Conservation (phyloP, 2,797 vertebrate genomes). For the Smutsia gigantea region DNA sequence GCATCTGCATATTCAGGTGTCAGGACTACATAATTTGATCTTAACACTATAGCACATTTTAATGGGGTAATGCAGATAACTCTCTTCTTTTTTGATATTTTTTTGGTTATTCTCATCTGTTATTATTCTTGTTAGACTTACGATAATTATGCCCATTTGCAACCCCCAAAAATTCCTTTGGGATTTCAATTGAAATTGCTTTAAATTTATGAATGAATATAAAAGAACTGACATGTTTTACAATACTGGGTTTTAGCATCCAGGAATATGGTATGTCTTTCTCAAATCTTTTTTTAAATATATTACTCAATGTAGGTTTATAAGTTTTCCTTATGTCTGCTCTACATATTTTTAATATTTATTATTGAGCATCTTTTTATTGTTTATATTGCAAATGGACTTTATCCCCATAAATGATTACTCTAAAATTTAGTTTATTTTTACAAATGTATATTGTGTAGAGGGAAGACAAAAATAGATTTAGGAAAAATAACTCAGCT, state of each 20-base stretch:
- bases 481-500: not conserved
- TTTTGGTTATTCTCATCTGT: not conserved
- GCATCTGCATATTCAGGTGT: not conserved
- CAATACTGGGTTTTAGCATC: not conserved
- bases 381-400: not conserved
- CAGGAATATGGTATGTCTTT: not conserved
- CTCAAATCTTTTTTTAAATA: not conserved
- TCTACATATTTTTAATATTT: not conserved
- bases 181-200: slow-evolving; percentile 28
- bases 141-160: not conserved
- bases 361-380: not conserved
- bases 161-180: not conserved
- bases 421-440: not conserved
- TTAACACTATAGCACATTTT: not conserved
- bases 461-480: not conserved
- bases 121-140: not conserved
- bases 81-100: not conserved
- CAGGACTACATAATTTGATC: not conserved
- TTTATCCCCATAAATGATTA: not conserved
- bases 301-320: not conserved
- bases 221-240: not conserved
- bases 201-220: slow-evolving; percentile 34
- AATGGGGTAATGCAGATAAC: not conserved
- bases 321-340: not conserved
- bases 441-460: not conserved